Evolutionary conservation across 2,113 vertebrate species (phyloP), one percentile per base, ranked within the genome.

Genomic region (Illadopsis cleaveri): DNA sequence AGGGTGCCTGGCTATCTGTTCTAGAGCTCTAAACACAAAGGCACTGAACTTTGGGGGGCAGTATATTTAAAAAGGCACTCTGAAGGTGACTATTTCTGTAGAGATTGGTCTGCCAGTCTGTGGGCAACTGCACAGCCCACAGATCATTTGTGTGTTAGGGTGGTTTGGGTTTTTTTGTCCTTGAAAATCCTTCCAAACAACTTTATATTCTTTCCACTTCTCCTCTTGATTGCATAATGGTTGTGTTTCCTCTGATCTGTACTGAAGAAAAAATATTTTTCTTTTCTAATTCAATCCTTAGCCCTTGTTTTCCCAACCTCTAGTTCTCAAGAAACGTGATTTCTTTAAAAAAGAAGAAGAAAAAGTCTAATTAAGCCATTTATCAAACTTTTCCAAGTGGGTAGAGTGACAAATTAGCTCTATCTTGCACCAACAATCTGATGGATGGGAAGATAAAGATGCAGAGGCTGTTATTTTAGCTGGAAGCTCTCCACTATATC

Each of bases 391-490:
- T 90, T 95, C 86, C 75, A 88, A 96, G 91, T 80, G 86, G 47
- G 35, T 30, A 86, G 89, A 95, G 73, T 98, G 96, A 98, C 86
- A 97, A 96, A 97, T 98, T 96, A 97, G 91, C 58, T 73, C 65
- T 82, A 54, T 79, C 85, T 94, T 92, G 83, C 82, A 87, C 78
- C 54, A 82, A 13, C 86, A 40, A 73, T 85, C 90, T 97, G 97
- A 98, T 97, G 86, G 85, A 97, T 97, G 91, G 69, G 92, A 94
- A 97, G 96, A 94, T 96, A 96, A 96, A 96, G 95, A 94, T 54
- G 77, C 82, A 94, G 91, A 97, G 92, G 76, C 93, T 96, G 97
- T 98, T 98, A 75, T 98, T 98, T 97, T 96, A 98, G 96, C 96
- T 94, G 92, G 78, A 87, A 96, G 91, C 70, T 94, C 94, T 93